phyloP scores from a whole-genome alignment of 1,140 invertebrate species.

The Gyrodactylus salaris region DNA sequence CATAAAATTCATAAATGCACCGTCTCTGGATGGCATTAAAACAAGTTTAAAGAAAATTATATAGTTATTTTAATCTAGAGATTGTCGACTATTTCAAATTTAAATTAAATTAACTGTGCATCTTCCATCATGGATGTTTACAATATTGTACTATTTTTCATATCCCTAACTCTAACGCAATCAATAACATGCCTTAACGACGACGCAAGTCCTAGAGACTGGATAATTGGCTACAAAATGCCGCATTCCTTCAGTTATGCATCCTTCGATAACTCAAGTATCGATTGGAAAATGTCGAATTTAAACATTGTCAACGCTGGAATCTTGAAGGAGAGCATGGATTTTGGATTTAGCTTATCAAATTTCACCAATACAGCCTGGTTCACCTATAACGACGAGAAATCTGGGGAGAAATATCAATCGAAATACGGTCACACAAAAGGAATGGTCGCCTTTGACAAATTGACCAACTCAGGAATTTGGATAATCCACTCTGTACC shows the following conservation, averaged over 20 bases:
- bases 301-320: background rate
- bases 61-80: too few relatives aligned
- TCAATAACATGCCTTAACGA: background rate
- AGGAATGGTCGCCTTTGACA: background rate
- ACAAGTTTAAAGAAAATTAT: too few relatives aligned
- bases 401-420: background rate
- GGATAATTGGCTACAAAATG: background rate
- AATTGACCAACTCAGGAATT: background rate
- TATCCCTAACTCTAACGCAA: too few relatives aligned
- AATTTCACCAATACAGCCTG: background rate
- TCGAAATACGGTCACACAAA: background rate
- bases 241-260: background rate
- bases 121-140: too few relatives aligned
- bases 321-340: background rate
- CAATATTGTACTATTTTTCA: too few relatives aligned
- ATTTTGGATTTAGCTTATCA: background rate
- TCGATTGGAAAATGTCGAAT: background rate
- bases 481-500: background rate
- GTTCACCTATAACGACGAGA: background rate
- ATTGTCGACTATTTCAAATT: too few relatives aligned
- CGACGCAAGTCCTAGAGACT: background rate
- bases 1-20: too few relatives aligned
- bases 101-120: too few relatives aligned
- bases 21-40: too few relatives aligned
- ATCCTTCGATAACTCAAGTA: background rate